Base-by-base conservation (phyloP, 2,888 invertebrate genomes). In the Parnassius smintheus region DNA sequence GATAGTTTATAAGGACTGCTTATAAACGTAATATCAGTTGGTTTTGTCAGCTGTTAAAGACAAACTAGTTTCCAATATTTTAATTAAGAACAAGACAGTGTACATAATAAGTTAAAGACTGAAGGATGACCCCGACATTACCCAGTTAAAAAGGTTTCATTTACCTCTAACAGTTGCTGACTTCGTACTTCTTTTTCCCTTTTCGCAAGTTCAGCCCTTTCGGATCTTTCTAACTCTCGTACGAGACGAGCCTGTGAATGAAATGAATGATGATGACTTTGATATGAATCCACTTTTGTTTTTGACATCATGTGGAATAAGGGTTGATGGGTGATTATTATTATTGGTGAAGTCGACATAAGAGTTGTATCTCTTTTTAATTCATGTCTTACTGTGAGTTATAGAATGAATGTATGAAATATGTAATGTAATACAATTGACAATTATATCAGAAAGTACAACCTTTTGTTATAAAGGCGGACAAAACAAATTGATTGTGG, bases 121-220 rank as follows among this genome's bases (percentile, higher is more conserved):
- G 54, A 42, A 9, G 11, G 25, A 25, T 50, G 55, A 54, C 61
- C 59, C 60, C 63, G 13, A 25, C 18, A 60, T 49, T 48, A 18
- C 64, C 60, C 60, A 49, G n/a, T 45, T 50, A 51, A 49, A 48
- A 62, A 45, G 48, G 54, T 54, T 41, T 50, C 46, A 82, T 89
- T 88, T 92, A 98, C 98, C 96, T 98, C 98, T 72, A 98, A 87
- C 50, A 97, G 92, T 81, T 97, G 97, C 74, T 97, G 97, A 78
- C 96, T 96, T 71, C 96, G 92, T 56, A 95, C 94, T 83, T 96
- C 96, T 79, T 96, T 94, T 83, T 96, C 96, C 73, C 97, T 92
- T 70, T 97, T 94, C 51, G 95, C 95, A 62, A 96, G 94, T 80
- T 98, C 98, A 66, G 97, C 95, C 70, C 96, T 94, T 78, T 97